Conservation (phyloP, 2,888 invertebrate genomes). For the Polia nebulosa region DNA sequence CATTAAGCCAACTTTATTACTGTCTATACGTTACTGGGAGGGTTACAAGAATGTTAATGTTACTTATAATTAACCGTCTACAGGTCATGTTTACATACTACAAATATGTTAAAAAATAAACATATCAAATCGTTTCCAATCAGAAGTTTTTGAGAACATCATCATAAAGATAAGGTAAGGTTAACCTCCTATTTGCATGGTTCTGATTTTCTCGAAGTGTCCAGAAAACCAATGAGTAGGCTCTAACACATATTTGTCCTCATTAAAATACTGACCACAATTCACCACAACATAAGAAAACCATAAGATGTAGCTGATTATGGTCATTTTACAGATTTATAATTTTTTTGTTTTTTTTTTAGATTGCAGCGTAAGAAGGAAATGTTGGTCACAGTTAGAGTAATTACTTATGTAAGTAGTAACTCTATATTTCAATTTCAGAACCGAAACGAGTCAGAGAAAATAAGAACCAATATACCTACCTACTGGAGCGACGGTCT, state of each 20-base stretch:
- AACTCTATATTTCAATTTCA: background rate
- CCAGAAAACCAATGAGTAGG: background rate
- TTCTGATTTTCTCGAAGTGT: background rate
- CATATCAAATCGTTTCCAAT: background rate
- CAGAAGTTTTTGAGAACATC: background rate
- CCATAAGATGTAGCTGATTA: too few species aligned
- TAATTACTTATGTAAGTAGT: too few species aligned
- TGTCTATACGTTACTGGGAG: constrained; percentile 36
- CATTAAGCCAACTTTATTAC: constrained; percentile 48
- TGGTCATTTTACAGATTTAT: background rate
- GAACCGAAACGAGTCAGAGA: background rate
- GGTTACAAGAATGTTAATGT: constrained; percentile 57
- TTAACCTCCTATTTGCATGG: too few species aligned
- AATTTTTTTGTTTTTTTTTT: background rate
- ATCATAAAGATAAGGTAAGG: too few species aligned
- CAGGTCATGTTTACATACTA: constrained; percentile 10
- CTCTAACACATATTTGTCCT: background rate
- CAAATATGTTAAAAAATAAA: background rate
- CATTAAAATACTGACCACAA: background rate
- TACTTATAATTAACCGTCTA: constrained; percentile 31
- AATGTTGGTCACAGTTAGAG: background rate
- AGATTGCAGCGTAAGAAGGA: background rate
- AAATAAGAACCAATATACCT: background rate
- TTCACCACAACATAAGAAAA: background rate
- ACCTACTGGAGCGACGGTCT: too few species aligned